Percentiles rank a stretch among this genome's conserved stretches.
Conservation (phyloP, 2,797 vertebrate species). For the Merluccius polli region DNA sequence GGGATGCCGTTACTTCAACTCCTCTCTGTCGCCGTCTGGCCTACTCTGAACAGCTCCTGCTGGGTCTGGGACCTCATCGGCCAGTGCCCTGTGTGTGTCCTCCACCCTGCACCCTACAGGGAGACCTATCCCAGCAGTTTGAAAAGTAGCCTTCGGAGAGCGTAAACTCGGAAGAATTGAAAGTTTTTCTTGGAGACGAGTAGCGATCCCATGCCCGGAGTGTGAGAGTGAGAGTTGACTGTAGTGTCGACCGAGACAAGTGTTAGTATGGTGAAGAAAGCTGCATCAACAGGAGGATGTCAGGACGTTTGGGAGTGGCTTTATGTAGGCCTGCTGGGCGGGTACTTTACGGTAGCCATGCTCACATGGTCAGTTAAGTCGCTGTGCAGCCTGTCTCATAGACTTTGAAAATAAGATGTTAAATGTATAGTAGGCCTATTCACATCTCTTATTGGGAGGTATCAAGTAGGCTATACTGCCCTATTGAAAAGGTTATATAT, state of each 20-base stretch:
- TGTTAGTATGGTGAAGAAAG: slow-evolving; percentile 41
- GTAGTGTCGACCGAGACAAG: slow-evolving; percentile 46
- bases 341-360: not conserved
- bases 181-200: slow-evolving; percentile 74
- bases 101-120: slow-evolving; percentile 34
- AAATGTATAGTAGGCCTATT: not conserved
- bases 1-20: not conserved
- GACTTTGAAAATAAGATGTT: not conserved
- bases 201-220: slow-evolving; percentile 78
- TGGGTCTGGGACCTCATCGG: slow-evolving; percentile 41
- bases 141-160: slow-evolving; percentile 73
- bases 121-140: slow-evolving; percentile 75
- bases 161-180: slow-evolving; percentile 73
- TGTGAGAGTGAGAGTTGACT: slow-evolving; percentile 59
- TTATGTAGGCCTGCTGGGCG: not conserved
- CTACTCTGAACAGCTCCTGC: slow-evolving; percentile 17
- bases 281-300: slow-evolving; percentile 31
- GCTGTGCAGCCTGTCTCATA: too few relatives aligned
- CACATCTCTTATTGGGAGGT: not conserved
- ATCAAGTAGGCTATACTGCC: not conserved
- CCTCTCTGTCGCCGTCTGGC: slow-evolving; percentile 26
- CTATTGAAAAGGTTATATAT: not conserved
- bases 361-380: not conserved
- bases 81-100: slow-evolving; percentile 24
- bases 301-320: slow-evolving; percentile 53